These are phyloP conservation scores for Phyllotis vaccarum DNA, from an alignment of 2,797 vertebrate species.

Conservation along the genomic window DNA sequence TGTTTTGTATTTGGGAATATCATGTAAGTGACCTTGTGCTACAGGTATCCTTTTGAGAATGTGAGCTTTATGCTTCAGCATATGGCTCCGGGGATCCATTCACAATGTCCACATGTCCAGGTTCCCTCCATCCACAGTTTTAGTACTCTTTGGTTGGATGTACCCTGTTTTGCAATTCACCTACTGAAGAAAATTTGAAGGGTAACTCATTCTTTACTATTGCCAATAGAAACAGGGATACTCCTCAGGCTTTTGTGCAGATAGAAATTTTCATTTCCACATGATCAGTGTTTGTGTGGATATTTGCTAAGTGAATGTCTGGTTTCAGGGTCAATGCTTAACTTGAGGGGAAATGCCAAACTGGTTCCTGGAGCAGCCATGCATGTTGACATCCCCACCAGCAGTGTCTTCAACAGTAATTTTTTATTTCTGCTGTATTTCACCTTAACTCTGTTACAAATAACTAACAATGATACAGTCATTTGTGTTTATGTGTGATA, in stretches of 20 bases:
- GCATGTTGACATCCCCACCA: neutral
- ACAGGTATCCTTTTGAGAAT: neutral
- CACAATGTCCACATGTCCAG: too few relatives aligned
- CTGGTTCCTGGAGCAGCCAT: neutral
- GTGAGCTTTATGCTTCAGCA: neutral
- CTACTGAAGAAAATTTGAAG: too few relatives aligned
- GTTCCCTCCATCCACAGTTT: neutral
- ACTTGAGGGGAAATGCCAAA: neutral
- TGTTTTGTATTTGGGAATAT: neutral
- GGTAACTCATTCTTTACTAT: neutral
- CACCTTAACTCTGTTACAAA: neutral
- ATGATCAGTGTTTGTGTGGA: neutral
- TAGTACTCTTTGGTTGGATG: neutral
- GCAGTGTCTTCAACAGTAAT: neutral
- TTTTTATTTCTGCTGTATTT: neutral
- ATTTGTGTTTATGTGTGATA: neutral
- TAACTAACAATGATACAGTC: neutral
- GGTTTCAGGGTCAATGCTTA: neutral
- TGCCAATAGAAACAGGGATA: neutral
- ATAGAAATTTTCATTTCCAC: neutral
- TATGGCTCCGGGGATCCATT: neutral
- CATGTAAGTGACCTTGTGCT: too few relatives aligned
- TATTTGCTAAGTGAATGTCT: neutral
- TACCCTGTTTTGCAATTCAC: neutral
- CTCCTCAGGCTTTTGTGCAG: neutral